Conservation (phyloP, 2,888 invertebrate species). For the Thalpophila matura region DNA sequence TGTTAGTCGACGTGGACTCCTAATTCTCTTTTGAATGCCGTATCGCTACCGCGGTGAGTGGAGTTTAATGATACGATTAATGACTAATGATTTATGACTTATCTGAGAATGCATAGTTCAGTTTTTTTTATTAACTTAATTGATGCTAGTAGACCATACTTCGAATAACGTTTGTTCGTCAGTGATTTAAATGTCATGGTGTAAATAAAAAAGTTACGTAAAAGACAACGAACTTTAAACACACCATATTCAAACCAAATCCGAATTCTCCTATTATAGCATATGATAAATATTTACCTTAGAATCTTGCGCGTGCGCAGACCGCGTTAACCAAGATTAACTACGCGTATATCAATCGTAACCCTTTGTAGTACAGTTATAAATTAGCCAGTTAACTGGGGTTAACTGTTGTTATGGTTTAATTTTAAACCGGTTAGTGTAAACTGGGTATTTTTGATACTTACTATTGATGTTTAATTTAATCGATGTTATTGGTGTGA, state of each 20-base stretch:
- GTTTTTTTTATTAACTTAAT: too few relatives aligned
- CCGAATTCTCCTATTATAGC: constrained; percentile 48
- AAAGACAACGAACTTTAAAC: too few relatives aligned
- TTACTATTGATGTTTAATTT: constrained; percentile 58
- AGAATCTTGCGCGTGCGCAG: constrained; percentile 42
- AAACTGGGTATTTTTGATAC: constrained; percentile 57
- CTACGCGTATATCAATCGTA: constrained; percentile 59
- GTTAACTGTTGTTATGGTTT: constrained; percentile 53
- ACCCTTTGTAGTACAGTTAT: constrained; percentile 60
- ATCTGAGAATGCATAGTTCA: too few relatives aligned
- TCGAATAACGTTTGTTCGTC: too few relatives aligned
- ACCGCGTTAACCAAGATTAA: constrained; percentile 59
- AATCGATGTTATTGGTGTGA: constrained; percentile 27
- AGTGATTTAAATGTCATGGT: too few relatives aligned
- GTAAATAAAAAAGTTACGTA: too few relatives aligned
- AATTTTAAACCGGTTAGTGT: constrained; percentile 57
- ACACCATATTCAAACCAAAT: constrained; percentile 33
- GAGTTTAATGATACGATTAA: too few relatives aligned
- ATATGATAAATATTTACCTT: constrained; percentile 53
- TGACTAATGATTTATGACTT: too few relatives aligned
- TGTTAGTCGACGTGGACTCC: too few relatives aligned
- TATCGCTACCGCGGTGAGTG: too few relatives aligned
- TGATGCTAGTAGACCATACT: too few relatives aligned
- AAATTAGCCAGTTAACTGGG: constrained; percentile 57
- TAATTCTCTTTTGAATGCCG: too few relatives aligned